Percentiles rank a stretch among this genome's conserved stretches.
Conservation (phyloP, 2,797 vertebrate species). For the Vipera latastei region DNA sequence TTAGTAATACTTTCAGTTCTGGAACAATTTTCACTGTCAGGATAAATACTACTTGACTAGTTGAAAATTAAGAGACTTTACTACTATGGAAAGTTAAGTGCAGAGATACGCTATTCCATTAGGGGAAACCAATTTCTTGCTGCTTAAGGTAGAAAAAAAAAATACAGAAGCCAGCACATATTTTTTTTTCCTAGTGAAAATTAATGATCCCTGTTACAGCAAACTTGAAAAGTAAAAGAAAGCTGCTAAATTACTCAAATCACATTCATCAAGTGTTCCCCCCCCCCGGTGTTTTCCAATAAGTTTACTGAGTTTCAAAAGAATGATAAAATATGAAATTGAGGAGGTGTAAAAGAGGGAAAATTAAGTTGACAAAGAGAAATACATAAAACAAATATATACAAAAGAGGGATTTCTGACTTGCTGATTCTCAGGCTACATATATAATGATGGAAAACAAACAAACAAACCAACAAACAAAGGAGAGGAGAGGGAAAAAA, state of each 20-base stretch:
- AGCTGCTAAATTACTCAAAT: neutral
- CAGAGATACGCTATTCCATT: neutral
- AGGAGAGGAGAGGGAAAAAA: too few relatives aligned
- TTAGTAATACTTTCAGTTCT: conserved; percentile 18
- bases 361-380: neutral
- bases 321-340: neutral
- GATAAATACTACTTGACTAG: neutral
- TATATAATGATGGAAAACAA: neutral
- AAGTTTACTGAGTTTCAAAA: neutral
- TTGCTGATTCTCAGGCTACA: neutral
- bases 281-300: neutral
- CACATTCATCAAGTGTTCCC: neutral
- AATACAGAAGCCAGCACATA: neutral
- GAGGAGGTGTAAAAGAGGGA: neutral
- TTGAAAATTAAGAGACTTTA: neutral
- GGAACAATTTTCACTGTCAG: conserved; percentile 16
- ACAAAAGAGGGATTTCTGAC: neutral
- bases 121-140: neutral
- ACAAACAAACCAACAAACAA: accelerated
- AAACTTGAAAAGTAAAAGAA: neutral
- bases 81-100: neutral
- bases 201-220: neutral
- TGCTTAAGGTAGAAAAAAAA: neutral
- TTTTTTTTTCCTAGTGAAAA: neutral
- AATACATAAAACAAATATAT: neutral